Conservation (phyloP, 2,888 invertebrate genomes). For the Diogma glabrata region DNA sequence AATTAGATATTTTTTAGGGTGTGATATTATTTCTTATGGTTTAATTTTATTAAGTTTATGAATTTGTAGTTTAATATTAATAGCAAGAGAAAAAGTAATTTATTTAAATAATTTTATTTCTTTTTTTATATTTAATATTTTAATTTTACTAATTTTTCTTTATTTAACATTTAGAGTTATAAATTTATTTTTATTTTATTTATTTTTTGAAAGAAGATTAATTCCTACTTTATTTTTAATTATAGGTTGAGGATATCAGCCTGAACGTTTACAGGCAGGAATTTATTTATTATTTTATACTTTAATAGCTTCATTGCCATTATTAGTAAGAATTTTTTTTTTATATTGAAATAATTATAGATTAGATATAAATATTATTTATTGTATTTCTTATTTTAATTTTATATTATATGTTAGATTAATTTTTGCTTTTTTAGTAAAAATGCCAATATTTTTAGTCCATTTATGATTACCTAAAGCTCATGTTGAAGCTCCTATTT, state of each 20-base stretch:
- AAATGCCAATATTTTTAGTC: not conserved
- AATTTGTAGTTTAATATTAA: slow-evolving; percentile 47
- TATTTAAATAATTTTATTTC: slow-evolving; percentile 37
- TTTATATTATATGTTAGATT: slow-evolving; percentile 36
- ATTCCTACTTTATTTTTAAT: slow-evolving; percentile 56
- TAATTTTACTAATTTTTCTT: slow-evolving; percentile 44
- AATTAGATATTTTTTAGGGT: slow-evolving; percentile 38
- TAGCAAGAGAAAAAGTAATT: slow-evolving; percentile 42
- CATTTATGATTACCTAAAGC: slow-evolving; percentile 46
- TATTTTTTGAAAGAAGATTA: slow-evolving; percentile 57
- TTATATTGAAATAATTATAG: slow-evolving; percentile 26
- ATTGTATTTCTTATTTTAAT: too few relatives aligned
- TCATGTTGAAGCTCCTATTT: slow-evolving; percentile 63
- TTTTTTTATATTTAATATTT: slow-evolving; percentile 42
- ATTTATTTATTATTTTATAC: slow-evolving; percentile 61
- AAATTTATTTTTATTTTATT: slow-evolving; percentile 54
- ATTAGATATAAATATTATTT: too few relatives aligned
- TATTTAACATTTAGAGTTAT: slow-evolving; percentile 43
- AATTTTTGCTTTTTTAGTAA: not conserved
- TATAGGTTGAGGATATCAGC: slow-evolving; percentile 55
- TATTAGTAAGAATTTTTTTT: slow-evolving; percentile 27
- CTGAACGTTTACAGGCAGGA: slow-evolving; percentile 53
- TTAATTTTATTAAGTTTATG: slow-evolving; percentile 46
- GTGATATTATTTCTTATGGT: slow-evolving; percentile 43
- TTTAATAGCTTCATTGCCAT: slow-evolving; percentile 50